phyloP scores from a whole-genome alignment of 2,888 invertebrate species.

The Ormyrus thymus region DNA sequence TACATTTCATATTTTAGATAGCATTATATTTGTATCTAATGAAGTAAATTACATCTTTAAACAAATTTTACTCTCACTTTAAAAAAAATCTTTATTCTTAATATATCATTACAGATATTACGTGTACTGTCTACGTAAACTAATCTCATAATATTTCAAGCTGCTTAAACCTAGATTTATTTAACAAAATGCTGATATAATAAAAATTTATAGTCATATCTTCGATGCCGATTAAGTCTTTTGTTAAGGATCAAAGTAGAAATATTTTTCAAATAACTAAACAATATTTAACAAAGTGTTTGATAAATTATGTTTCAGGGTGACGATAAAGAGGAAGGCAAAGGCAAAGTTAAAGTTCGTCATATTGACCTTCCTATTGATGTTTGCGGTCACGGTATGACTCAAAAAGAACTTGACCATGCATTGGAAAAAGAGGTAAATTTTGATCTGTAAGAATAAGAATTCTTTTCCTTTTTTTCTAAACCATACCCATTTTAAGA shows the following conservation, averaged over 20 bases:
- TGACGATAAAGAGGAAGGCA: slow-evolving; percentile 79
- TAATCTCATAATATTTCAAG: not conserved
- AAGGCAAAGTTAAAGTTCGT: slow-evolving; percentile 88
- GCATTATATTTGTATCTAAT: slow-evolving; percentile 52
- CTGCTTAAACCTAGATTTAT: too few species aligned
- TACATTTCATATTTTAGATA: slow-evolving; percentile 43
- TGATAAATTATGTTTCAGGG: slow-evolving; percentile 64
- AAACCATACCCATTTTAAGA: not conserved
- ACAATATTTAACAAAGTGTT: not conserved
- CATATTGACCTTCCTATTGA: slow-evolving; percentile 91
- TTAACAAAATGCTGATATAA: too few species aligned
- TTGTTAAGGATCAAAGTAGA: too few species aligned
- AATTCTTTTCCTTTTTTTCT: not conserved
- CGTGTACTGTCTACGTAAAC: not conserved
- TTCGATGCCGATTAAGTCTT: too few species aligned
- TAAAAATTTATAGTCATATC: too few species aligned
- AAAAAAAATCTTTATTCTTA: not conserved
- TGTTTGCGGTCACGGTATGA: slow-evolving; percentile 83
- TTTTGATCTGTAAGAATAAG: slow-evolving; percentile 42
- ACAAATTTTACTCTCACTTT: slow-evolving; percentile 24
- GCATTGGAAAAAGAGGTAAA: slow-evolving; percentile 87
- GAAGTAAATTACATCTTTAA: slow-evolving; percentile 5
- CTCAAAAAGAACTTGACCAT: slow-evolving; percentile 83
- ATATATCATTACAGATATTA: too few species aligned
- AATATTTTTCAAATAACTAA: not conserved